Base-by-base conservation (phyloP, 2,888 invertebrate species). In the Eupithecia inturbata region DNA sequence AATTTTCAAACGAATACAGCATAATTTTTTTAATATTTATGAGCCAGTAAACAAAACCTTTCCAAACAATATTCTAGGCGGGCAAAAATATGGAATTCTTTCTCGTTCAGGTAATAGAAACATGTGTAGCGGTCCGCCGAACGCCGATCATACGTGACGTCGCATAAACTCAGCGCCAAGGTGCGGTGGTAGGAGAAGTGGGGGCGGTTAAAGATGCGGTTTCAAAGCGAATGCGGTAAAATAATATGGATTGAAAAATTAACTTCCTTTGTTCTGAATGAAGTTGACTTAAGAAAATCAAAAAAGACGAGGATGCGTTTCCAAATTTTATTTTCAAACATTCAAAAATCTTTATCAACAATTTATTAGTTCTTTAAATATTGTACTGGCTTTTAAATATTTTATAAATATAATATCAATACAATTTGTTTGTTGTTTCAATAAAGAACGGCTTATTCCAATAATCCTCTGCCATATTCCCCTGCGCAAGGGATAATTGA, bases 21-120 rank as follows among this genome's bases (percentile, higher is more conserved):
- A 26, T 45, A 45, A 49, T 49, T 49, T 49, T n/a, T 10, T 22
- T 57, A 26, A 57, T 68, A 53, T 68, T 16, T 62, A 45, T 39
- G 7, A 67, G 67, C n/a, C 60, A 74, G 16, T 71, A 64, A 71
- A 66, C 41, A 41, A 70, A 68, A 62, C 73, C 49, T 39, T 67
- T 62, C 33, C 60, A 7, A 5, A 33, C 49, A 53, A 71, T 60
- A 36, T 69, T 69, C 33, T 39, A 36, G 60, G 66, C 19, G 36
- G 45, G 28, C 73, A 64, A 68, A 71, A 64, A 66, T 70, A 33
- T 67, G 53, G 26, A 73, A 76, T 73, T 62, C 60, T n/a, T 69
- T 73, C 68, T 36, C 36, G 62, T 66, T 74, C 75, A 75, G 75
- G 75, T 75, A 70, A 75, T 67, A 72, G 75, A 72, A 70, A 75